Conservation (phyloP, 2,888 invertebrate species). For the Psococerastis gibbosa region DNA sequence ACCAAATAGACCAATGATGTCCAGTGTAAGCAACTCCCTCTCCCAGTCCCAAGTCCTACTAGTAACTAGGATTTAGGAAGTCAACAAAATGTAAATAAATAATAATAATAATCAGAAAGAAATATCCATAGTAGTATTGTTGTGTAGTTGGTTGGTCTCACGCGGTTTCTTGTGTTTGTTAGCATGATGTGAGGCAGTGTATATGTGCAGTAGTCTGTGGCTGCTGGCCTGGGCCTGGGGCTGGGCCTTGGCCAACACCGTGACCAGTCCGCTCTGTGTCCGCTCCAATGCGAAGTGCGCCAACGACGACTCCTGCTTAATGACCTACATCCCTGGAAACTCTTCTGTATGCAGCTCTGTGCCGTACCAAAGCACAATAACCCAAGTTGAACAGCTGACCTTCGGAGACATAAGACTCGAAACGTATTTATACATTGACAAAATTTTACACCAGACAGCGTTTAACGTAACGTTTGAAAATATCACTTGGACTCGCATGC, state of each 20-base stretch:
- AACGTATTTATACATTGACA: neutral
- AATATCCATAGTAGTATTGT: too few species aligned
- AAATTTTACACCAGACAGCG: neutral
- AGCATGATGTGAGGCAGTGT: too few species aligned
- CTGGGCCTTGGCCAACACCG: too few species aligned
- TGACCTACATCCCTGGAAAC: constrained; percentile 1
- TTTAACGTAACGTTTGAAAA: neutral
- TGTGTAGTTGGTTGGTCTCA: too few species aligned
- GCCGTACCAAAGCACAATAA: neutral
- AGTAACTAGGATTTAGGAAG: too few species aligned
- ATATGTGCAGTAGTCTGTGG: too few species aligned
- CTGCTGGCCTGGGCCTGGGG: neutral
- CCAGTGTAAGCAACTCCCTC: too few species aligned
- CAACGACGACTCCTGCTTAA: neutral
- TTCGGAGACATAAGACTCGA: neutral
- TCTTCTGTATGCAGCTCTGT: neutral
- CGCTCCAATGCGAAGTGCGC: neutral
- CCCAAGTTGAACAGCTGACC: neutral
- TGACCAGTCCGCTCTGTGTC: neutral
- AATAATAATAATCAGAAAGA: too few species aligned
- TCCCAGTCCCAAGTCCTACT: too few species aligned
- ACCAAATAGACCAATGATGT: too few species aligned
- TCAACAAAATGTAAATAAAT: too few species aligned
- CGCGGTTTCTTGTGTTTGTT: too few species aligned
- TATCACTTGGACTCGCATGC: neutral